Percentiles rank a stretch among this genome's conserved stretches.
Conservation (phyloP, 2,797 vertebrate genomes). For the Nannoperca australis region DNA sequence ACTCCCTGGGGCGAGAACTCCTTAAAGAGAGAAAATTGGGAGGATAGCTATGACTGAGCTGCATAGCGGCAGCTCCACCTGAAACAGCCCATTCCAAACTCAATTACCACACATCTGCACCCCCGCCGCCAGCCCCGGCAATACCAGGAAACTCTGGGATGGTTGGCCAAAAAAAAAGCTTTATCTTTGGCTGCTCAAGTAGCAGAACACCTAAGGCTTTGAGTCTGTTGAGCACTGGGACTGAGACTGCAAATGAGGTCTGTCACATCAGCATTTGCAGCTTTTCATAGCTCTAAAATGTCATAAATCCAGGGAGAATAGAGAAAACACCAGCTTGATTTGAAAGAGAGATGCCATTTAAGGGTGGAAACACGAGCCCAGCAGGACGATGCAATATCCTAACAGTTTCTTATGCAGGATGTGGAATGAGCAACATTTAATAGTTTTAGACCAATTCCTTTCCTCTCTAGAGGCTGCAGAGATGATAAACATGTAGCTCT, state of each 20-base stretch:
- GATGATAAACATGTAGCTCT: slow-evolving; percentile 13
- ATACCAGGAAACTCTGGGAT: slow-evolving; percentile 58
- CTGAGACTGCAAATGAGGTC: slow-evolving; percentile 75
- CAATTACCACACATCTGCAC: slow-evolving; percentile 81
- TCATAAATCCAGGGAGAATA: slow-evolving; percentile 64
- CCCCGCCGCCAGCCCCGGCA: slow-evolving; percentile 51
- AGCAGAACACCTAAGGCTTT: slow-evolving; percentile 71
- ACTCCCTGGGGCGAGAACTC: slow-evolving; percentile 56
- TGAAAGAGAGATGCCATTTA: slow-evolving; percentile 56
- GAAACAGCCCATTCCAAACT: slow-evolving; percentile 76
- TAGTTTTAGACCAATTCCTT: slow-evolving; percentile 40
- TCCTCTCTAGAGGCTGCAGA: slow-evolving; percentile 6
- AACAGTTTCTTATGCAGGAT: slow-evolving; percentile 35
- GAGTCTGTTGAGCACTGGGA: slow-evolving; percentile 60
- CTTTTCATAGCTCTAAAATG: slow-evolving; percentile 72
- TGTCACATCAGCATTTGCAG: slow-evolving; percentile 74
- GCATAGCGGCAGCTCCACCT: slow-evolving; percentile 71
- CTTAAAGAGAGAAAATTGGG: slow-evolving; percentile 72
- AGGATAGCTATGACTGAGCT: slow-evolving; percentile 70
- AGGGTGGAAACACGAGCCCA: slow-evolving; percentile 48
- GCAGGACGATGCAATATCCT: slow-evolving; percentile 29
- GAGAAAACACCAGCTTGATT: slow-evolving; percentile 47
- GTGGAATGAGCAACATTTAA: slow-evolving; percentile 24
- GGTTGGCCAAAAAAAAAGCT: slow-evolving; percentile 40
- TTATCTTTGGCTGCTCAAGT: slow-evolving; percentile 72